Percentiles rank a stretch among this genome's conserved stretches.
phyloP scores from a whole-genome alignment of 2,888 invertebrate species.

The Atrina japonica region DNA sequence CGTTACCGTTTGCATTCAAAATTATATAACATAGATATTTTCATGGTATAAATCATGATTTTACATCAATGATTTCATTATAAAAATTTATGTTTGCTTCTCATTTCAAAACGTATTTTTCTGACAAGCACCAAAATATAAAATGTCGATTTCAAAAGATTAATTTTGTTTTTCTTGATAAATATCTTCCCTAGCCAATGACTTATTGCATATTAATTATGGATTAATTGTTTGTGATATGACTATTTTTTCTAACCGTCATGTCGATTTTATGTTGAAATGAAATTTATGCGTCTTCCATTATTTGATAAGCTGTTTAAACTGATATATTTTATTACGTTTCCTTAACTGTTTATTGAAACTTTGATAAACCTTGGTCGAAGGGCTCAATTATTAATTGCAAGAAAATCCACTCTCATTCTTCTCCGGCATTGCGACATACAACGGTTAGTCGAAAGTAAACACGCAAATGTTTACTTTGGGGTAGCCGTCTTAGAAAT shows the following conservation, averaged over 20 bases:
- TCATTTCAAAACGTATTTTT: too few species aligned
- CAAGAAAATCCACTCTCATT: constrained; percentile 57
- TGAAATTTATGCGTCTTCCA: constrained; percentile 29
- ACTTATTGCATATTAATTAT: constrained; percentile 3
- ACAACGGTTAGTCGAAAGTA: constrained; percentile 46
- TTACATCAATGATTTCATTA: too few species aligned
- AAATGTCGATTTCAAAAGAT: too few species aligned
- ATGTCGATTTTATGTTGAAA: constrained; percentile 32
- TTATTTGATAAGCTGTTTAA: constrained; percentile 18
- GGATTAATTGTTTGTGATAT: background rate
- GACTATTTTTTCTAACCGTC: constrained; percentile 1
- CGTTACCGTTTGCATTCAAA: too few species aligned
- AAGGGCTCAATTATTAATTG: constrained; percentile 60
- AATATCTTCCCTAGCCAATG: too few species aligned
- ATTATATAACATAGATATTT: too few species aligned
- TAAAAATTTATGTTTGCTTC: too few species aligned
- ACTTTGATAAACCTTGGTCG: constrained; percentile 56
- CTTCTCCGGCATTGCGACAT: constrained; percentile 50
- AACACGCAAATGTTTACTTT: constrained; percentile 46
- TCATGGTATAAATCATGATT: too few species aligned
- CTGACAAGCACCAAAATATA: too few species aligned
- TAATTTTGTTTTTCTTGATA: too few species aligned
- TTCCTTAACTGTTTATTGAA: constrained; percentile 60
- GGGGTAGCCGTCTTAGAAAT: constrained; percentile 43
- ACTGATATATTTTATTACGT: constrained; percentile 47